phyloP scores from a whole-genome alignment of 1,140 invertebrate species.

The Brachionus rubens region DNA sequence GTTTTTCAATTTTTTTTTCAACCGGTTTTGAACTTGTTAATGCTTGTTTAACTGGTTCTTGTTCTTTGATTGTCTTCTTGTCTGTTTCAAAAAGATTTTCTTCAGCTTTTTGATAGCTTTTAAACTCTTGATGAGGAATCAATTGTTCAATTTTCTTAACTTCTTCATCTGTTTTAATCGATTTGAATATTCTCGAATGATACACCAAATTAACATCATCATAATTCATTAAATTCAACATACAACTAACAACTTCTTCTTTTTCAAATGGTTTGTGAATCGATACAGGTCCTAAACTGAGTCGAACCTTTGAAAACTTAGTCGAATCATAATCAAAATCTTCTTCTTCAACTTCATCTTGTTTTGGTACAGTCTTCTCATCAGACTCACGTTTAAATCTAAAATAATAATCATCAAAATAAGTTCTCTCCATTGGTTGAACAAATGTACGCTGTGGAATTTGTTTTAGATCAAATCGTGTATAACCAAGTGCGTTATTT shows the following conservation, averaged over 20 bases:
- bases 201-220: conserved; percentile 15
- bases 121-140: too few relatives aligned
- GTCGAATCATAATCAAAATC: conserved; percentile 36
- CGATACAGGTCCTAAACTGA: not conserved
- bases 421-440: not conserved
- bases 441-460: not conserved
- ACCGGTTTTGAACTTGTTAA: not conserved
- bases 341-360: not conserved
- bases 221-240: conserved; percentile 33
- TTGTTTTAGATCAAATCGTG: not conserved
- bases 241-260: conserved; percentile 37
- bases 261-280: conserved; percentile 26
- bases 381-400: not conserved
- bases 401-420: not conserved
- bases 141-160: too few relatives aligned
- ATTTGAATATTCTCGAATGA: conserved; percentile 10
- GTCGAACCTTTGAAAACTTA: conserved; percentile 26
- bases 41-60: too few relatives aligned
- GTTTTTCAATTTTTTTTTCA: not conserved
- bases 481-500: not conserved
- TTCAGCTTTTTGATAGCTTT: too few relatives aligned
- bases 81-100: too few relatives aligned
- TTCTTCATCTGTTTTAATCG: not conserved
- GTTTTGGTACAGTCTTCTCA: not conserved
- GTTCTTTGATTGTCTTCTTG: not conserved